Evolutionary conservation across 2,888 invertebrate genomes (phyloP).

Genomic region (Drosophila diplacantha): DNA sequence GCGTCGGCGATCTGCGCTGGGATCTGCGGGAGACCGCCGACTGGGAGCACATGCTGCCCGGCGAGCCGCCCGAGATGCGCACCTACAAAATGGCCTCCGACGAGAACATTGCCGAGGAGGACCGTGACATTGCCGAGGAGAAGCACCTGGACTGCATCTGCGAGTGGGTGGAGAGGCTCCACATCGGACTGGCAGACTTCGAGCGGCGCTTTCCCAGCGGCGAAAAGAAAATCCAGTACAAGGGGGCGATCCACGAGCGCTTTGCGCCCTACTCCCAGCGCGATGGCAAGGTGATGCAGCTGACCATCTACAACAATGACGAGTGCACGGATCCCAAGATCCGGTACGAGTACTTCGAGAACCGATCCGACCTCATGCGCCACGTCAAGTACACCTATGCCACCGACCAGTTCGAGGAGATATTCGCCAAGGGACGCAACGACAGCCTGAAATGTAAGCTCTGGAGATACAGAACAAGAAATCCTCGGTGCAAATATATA

Average conservation of each 20-base stretch:
- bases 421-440: constrained; percentile 82
- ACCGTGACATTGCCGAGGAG: constrained; percentile 78
- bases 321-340: constrained; percentile 71
- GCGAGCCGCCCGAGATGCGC: constrained; percentile 81
- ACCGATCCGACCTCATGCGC: constrained; percentile 83
- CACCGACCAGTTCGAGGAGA: constrained; percentile 80
- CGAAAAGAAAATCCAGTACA: constrained; percentile 83
- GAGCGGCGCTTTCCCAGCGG: constrained; percentile 86
- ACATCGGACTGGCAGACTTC: constrained; percentile 80
- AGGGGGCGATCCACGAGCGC: constrained; percentile 85
- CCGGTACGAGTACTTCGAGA: constrained; percentile 82
- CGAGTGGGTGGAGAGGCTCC: constrained; percentile 85
- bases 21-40: constrained; percentile 80
- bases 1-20: constrained; percentile 80
- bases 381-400: constrained; percentile 80
- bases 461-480: too few relatives aligned
- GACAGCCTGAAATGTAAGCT: constrained; percentile 83
- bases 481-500: background rate
- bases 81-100: constrained; percentile 74
- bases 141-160: constrained; percentile 87
- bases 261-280: constrained; percentile 86
- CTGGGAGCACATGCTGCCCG: constrained; percentile 87
- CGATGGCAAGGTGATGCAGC: constrained; percentile 80
- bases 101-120: constrained; percentile 79
- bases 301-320: constrained; percentile 69